These are phyloP conservation scores for Ia io DNA, from an alignment of 2,113 vertebrate species.

Conservation along the genomic window DNA sequence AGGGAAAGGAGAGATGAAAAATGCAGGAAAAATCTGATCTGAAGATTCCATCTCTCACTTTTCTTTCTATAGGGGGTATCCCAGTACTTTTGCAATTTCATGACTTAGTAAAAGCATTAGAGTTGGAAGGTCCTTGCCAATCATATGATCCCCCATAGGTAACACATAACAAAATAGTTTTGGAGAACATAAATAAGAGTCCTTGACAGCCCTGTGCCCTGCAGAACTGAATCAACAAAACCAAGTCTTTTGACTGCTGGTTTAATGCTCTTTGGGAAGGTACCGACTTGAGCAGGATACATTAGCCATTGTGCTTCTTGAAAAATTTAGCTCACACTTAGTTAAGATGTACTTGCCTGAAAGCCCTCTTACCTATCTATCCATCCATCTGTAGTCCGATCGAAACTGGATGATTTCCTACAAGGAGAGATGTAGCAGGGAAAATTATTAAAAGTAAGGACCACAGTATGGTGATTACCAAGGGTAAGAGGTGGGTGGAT, in stretches of 20 bases:
- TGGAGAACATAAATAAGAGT: neutral
- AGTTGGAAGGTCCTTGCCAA: neutral
- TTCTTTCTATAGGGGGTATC: neutral
- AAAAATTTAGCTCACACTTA: neutral
- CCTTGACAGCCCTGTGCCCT: neutral
- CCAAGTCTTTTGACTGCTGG: neutral
- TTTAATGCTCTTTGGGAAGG: neutral
- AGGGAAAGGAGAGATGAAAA: neutral
- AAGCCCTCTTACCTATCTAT: neutral
- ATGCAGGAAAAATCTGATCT: neutral
- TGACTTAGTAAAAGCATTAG: neutral
- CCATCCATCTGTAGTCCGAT: neutral
- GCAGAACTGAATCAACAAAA: neutral
- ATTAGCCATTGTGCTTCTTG: neutral
- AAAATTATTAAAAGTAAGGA: neutral
- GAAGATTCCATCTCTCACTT: neutral
- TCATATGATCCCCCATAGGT: neutral
- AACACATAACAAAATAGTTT: neutral
- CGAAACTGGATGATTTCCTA: neutral
- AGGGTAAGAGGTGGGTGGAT: no score
- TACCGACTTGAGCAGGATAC: neutral
- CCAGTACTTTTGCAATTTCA: neutral
- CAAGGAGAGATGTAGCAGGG: neutral
- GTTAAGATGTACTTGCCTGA: neutral
- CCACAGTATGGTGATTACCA: no score